Evolutionary conservation across 2,888 invertebrate genomes (phyloP), one percentile per base, ranked within the genome.

Genomic region (Nebria brevicollis): DNA sequence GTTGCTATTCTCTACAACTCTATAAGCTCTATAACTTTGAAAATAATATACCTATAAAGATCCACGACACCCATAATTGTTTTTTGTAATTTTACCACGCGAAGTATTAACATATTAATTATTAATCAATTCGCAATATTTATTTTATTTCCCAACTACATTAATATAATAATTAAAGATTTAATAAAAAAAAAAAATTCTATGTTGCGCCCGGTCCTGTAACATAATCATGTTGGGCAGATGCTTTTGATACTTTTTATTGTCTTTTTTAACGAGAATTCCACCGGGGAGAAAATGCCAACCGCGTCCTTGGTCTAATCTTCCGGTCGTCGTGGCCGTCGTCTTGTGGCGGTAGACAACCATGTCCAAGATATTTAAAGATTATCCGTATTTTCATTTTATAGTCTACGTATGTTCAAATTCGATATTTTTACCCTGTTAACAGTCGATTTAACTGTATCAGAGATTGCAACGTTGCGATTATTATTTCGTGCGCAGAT

Each of bases 181-280:
- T 34, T 34, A 34, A 34, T 34, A 34, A 34, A 34, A 34, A 4
- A 34, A 34, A 2, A 34, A 4, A 34, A 34, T 34, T 34, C 1
- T 34, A 5, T 34, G 5, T 34, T 34, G 34, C 34, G 5, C 34
- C 34, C 66, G 66, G 66, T 13, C 66, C 66, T 66, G 66, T n/a
- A 66, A 78, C 74, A 54, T 78, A 78, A 78, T 78, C 78, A 74
- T 72, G 42, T 43, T 2, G 66, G 78, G 25, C 64, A 73, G 73
- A 74, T 78, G 77, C 77, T 77, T 20, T 25, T 66, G 72, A 70
- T 77, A 54, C 72, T 64, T 77, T 78, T 78, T 78, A 42, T 73
- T 78, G 66, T 78, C 74, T 78, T 66, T 78, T 78, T 77, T 65
- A 78, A 73, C 78, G 73, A 78, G 78, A 78, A 74, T 78, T 78